A percentile compares a stretch with the other conserved stretches of the same genome.
Conservation (phyloP, 2,888 invertebrate genomes). For the Molanna angustata region DNA sequence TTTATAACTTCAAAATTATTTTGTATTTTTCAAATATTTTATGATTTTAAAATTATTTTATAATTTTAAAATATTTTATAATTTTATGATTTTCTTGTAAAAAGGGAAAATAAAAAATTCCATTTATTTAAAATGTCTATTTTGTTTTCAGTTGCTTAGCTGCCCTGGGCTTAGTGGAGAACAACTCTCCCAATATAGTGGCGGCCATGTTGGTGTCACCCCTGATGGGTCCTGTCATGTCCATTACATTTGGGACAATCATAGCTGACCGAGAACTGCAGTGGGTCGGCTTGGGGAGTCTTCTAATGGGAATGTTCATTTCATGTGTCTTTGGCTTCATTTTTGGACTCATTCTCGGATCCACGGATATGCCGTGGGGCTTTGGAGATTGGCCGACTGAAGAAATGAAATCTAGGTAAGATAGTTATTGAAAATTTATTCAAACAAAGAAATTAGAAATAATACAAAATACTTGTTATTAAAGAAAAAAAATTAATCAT, state of each 20-base stretch:
- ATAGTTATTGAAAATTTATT: too few species aligned
- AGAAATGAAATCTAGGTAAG: conserved; percentile 73
- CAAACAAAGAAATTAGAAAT: too few species aligned
- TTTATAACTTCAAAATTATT: too few species aligned
- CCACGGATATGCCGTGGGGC: conserved; percentile 74
- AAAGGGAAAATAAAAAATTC: too few species aligned
- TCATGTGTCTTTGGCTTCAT: conserved; percentile 77
- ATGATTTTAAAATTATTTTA: too few species aligned
- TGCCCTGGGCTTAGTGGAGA: conserved; percentile 78
- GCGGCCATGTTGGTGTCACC: conserved; percentile 77
- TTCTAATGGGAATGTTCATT: conserved; percentile 68
- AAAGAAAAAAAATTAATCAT: too few species aligned
- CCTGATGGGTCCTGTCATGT: conserved; percentile 82
- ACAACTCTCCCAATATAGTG: conserved; percentile 77
- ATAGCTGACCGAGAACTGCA: conserved; percentile 71
- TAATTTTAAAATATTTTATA: too few species aligned
- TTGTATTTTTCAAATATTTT: too few species aligned
- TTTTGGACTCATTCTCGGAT: conserved; percentile 71
- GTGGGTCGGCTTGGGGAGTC: conserved; percentile 66
- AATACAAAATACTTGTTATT: too few species aligned
- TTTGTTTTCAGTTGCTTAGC: conserved; percentile 64
- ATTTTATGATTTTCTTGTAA: too few species aligned
- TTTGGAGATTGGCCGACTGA: conserved; percentile 74
- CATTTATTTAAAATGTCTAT: too few species aligned
- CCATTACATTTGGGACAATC: conserved; percentile 79